These are phyloP conservation scores for Eidolon helvum DNA, from an alignment of 2,113 vertebrate genomes.

Conservation along the genomic window DNA sequence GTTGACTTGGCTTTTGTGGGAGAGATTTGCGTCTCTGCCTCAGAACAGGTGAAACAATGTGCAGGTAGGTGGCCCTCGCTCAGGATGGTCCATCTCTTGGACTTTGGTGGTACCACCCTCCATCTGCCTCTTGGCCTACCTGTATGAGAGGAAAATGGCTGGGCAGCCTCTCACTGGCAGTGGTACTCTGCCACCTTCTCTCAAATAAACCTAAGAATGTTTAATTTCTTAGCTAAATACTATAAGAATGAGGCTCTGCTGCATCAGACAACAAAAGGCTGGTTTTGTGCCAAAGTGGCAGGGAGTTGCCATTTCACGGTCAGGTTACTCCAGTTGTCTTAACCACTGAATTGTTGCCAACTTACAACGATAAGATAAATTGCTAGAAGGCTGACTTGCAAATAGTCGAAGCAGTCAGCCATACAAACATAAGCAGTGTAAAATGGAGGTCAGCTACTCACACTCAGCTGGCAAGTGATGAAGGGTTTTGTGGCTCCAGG, in stretches of 20 bases:
- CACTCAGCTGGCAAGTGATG: neutral
- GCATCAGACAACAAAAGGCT: neutral
- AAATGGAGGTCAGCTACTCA: constrained; percentile 35
- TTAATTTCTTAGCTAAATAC: neutral
- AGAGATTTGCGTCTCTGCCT: neutral
- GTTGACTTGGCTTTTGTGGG: neutral
- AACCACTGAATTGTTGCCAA: constrained; percentile 34
- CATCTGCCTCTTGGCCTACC: neutral
- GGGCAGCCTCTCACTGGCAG: neutral
- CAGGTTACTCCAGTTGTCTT: constrained; percentile 40
- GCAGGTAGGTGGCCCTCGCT: neutral
- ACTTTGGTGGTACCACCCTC: too few species aligned
- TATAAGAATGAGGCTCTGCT: neutral
- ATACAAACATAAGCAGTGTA: neutral
- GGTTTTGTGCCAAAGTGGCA: neutral
- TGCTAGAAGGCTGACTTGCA: constrained; percentile 29
- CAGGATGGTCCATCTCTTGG: neutral
- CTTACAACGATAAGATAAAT: constrained; percentile 58
- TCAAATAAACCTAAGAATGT: neutral
- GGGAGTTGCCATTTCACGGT: neutral
- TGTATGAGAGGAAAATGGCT: neutral
- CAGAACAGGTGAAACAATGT: neutral
- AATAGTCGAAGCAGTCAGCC: constrained; percentile 33
- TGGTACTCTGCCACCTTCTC: neutral
- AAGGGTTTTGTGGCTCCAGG: neutral